Evolutionary conservation across 2,113 vertebrate genomes (phyloP).

Genomic region (Nothoprocta pentlandii): DNA sequence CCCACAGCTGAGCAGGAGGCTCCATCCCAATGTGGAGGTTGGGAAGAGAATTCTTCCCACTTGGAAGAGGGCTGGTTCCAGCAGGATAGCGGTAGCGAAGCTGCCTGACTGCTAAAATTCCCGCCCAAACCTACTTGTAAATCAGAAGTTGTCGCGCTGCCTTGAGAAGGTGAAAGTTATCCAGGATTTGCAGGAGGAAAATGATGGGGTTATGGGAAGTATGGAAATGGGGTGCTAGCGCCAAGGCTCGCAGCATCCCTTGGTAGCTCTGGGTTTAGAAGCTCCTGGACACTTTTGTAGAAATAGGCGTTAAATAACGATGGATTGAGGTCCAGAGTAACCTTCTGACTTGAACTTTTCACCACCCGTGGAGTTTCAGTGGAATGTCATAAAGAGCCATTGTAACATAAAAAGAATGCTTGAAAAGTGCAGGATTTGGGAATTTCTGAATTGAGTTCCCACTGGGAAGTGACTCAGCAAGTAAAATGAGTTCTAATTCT

Average conservation of each 20-base stretch:
- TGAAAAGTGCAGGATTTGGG: neutral
- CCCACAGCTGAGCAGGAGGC: conserved; percentile 25
- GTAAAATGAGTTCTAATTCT: neutral
- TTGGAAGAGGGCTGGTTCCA: conserved; percentile 7
- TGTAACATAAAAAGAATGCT: neutral
- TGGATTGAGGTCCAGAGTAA: neutral
- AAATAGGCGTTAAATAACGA: neutral
- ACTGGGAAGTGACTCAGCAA: neutral
- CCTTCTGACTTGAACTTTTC: neutral
- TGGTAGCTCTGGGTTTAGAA: neutral
- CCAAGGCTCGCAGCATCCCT: neutral
- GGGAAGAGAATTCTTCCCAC: neutral
- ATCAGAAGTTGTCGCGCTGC: neutral
- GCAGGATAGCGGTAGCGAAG: neutral
- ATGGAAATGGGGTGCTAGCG: neutral
- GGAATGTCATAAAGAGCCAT: neutral
- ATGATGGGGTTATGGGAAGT: neutral
- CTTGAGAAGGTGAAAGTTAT: neutral
- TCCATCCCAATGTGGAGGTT: neutral
- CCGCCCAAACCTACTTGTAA: neutral
- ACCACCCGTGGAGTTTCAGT: neutral
- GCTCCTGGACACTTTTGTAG: neutral
- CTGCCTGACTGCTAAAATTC: neutral
- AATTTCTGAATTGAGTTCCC: neutral
- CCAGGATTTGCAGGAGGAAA: neutral